phyloP scores from a whole-genome alignment of 2,888 invertebrate genomes.

The Eudemis profundana region DNA sequence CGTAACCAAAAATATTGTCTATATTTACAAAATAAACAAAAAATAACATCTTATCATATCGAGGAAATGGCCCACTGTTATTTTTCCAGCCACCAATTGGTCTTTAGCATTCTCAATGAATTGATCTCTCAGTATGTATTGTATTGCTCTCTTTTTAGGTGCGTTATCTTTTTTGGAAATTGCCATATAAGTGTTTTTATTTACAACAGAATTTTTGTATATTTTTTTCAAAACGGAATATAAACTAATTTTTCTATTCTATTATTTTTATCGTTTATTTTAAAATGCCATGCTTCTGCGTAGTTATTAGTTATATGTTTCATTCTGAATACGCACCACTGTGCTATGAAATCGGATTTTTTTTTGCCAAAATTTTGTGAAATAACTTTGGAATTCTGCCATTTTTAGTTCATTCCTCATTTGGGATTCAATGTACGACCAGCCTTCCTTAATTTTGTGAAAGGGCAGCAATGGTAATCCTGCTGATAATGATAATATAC shows the following conservation, averaged over 20 bases:
- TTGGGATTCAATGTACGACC: no score
- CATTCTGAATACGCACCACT: conserved; percentile 10
- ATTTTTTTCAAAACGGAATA: conserved; percentile 13
- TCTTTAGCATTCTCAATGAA: conserved; percentile 14
- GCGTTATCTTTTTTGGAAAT: not conserved
- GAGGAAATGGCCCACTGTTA: conserved; percentile 4
- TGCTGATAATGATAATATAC: conserved; percentile 10
- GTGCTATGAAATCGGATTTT: not conserved
- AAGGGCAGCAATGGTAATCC: conserved; percentile 13
- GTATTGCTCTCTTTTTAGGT: no score
- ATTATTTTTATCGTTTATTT: no score
- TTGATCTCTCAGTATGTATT: no score
- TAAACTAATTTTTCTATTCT: conserved; percentile 7
- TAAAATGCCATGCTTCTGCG: conserved; percentile 22
- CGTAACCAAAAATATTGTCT: no score
- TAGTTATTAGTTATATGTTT: conserved; percentile 16
- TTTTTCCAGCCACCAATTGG: conserved; percentile 8
- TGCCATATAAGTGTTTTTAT: not conserved
- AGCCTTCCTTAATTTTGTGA: conserved; percentile 12
- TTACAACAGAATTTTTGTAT: not conserved
- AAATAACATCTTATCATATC: conserved; percentile 1
- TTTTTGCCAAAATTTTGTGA: not conserved
- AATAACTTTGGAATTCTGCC: not conserved
- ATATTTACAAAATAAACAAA: no score
- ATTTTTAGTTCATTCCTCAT: no score